These are phyloP conservation scores for Noctua janthe DNA, from an alignment of 2,888 invertebrate genomes.

Conservation along the genomic window DNA sequence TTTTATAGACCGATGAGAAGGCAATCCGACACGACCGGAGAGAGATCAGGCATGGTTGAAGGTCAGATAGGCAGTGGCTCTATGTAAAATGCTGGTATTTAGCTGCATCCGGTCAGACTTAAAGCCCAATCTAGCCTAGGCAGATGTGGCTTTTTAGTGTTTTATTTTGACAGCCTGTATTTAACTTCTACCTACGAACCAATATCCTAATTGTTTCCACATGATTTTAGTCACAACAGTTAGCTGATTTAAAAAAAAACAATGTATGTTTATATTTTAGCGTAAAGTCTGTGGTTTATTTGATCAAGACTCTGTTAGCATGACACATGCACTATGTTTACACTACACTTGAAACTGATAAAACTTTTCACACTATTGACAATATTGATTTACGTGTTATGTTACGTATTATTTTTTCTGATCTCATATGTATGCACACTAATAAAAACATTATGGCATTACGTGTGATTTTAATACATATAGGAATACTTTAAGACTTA, in stretches of 20 bases:
- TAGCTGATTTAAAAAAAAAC: background rate
- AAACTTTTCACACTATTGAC: background rate
- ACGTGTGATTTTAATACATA: background rate
- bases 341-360: slow-evolving; percentile 13
- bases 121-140: background rate
- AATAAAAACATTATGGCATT: background rate
- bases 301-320: background rate
- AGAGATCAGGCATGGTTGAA: background rate
- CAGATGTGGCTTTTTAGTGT: background rate
- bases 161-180: background rate
- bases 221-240: background rate
- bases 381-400: slow-evolving; percentile 7
- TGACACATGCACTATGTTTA: background rate
- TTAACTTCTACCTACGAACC: background rate
- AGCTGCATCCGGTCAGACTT: background rate
- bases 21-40: too few species aligned
- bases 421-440: background rate
- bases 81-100: background rate
- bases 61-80: background rate
- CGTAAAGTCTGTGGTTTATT: background rate
- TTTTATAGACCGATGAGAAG: too few species aligned
- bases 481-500: background rate
- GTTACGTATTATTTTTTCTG: background rate
- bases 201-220: background rate
- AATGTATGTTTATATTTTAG: background rate